phyloP scores from a whole-genome alignment of 1,140 invertebrate genomes.

The Drosophila busckii region DNA sequence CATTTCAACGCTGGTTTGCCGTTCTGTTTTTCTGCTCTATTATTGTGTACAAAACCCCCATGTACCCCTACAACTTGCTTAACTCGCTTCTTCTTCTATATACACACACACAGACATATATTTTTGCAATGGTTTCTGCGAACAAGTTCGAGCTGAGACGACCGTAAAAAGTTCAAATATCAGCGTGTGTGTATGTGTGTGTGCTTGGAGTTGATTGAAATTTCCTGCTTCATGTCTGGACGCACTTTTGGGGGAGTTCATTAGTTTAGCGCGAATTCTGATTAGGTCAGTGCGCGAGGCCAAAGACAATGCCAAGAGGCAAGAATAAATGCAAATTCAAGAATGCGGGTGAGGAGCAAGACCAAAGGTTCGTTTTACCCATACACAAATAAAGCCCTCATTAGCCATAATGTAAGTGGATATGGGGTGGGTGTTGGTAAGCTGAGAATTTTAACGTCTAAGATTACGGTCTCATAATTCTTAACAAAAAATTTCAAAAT shows the following conservation, averaged over 20 bases:
- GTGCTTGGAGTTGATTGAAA: conserved; percentile 55
- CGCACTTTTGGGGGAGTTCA: background rate
- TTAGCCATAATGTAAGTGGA: conserved; percentile 63
- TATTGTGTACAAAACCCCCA: no score
- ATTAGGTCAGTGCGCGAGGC: conserved; percentile 47
- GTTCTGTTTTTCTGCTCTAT: conserved; percentile 22
- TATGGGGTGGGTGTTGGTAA: conserved; percentile 49
- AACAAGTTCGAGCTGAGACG: conserved; percentile 1
- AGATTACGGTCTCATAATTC: conserved; percentile 31
- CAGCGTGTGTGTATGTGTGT: conserved; percentile 4
- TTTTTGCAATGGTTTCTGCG: conserved; percentile 27
- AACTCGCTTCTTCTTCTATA: conserved; percentile 3
- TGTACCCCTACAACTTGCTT: background rate
- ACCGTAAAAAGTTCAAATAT: conserved; percentile 34
- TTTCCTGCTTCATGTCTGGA: conserved; percentile 44
- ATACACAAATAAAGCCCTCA: conserved; percentile 35
- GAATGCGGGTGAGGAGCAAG: background rate
- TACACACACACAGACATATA: conserved; percentile 1
- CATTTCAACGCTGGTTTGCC: conserved; percentile 44
- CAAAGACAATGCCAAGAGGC: conserved; percentile 10
- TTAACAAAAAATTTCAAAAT: conserved; percentile 25
- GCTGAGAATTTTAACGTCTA: conserved; percentile 25
- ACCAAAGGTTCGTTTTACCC: conserved; percentile 4
- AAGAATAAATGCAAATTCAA: background rate
- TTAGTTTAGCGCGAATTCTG: conserved; percentile 56